Evolutionary conservation across 2,888 invertebrate species (phyloP), one percentile per base, ranked within the genome.

Genomic region (Timema podura): DNA sequence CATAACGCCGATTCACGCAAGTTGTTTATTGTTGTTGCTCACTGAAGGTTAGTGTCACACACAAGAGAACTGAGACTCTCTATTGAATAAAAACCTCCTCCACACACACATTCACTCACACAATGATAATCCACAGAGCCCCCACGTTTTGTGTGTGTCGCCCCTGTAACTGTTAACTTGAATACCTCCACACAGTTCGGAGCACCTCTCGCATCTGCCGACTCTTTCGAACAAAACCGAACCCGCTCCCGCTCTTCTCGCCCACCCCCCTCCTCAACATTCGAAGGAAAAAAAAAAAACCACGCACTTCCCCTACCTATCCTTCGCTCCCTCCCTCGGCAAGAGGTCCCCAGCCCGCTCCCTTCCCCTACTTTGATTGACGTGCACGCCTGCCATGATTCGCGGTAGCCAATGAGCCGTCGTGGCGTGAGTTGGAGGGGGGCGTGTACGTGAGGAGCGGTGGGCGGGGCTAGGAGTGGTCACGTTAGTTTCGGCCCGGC

Each of bases 301-400:
- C 70, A 68, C 65, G 46, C 65, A 16, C 64, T 64, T 65, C 71
- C 68, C 68, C 66, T 47, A 48, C 71, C 61, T 30, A 54, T 69
- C 61, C 70, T 65, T 16, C 13, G 44, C 57, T 69, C 66, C 72
- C 64, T 71, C 72, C 68, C 68, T 64, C 61, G 15, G 61, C 61
- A 51, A 46, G 59, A 47, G 46, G 69, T 54, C 69, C 71, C 54
- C 70, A 61, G 65, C 69, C 69, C 68, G 70, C 69, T 68, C 70
- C 72, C 75, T 75, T 64, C 51, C 64, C 8, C 48, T 16, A 15
- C 10, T 64, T 76, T 76, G 77, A 77, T 76, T 77, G 76, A 76
- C 77, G 75, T 75, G 74, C 75, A 73, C 74, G 76, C 75, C 77
- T 77, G 77, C 77, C 77, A 77, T 77, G 74, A 75, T 77, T 75